Evolutionary conservation across 2,797 vertebrate genomes (phyloP), one percentile per base, ranked within the genome.

Genomic region (Channa striata): DNA sequence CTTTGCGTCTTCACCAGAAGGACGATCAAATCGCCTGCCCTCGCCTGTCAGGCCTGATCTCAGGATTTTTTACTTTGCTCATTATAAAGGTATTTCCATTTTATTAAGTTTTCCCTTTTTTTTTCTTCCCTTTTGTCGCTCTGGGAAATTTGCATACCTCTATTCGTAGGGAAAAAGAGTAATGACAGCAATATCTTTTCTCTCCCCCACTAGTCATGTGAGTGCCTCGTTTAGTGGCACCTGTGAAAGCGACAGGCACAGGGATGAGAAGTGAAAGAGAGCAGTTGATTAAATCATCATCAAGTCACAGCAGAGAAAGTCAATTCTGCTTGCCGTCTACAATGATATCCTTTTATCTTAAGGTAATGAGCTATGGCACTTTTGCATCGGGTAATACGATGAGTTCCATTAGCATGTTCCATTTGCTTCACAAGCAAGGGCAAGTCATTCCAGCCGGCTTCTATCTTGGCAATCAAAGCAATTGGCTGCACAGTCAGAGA

Each of bases 211-310:
- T 93, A 94, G 93, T 95, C 92, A 91, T 94, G 94, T 90, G 96
- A 96, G 96, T 94, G 95, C 95, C 95, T 97, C 94, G 94, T 96
- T 98, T 97, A 98, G 96, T 94, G 92, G 96, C 96, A 98, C 97
- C 96, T 98, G 96, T 92, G 91, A 95, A 90, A 96, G 95, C 95
- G 96, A 97, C 97, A 97, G 96, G 94, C 96, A 37, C 89, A 43
- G 92, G 93, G 96, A 98, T 98, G 96, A 96, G 96, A 98, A 97
- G 96, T 96, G 97, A 98, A 98, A 97, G 96, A 97, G 96, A 97
- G 95, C 95, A 97, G 96, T 97, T 98, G 97, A 98, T 99, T 99
- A 99, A 98, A 99, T 98, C 97, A 97, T 98, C 96, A 98, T 98
- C 96, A 97, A 97, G 96, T 96, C 95, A 92, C 94, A 93, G 95